Conservation (phyloP, 2,113 vertebrate genomes). For the Romanogobio albipinnatus region DNA sequence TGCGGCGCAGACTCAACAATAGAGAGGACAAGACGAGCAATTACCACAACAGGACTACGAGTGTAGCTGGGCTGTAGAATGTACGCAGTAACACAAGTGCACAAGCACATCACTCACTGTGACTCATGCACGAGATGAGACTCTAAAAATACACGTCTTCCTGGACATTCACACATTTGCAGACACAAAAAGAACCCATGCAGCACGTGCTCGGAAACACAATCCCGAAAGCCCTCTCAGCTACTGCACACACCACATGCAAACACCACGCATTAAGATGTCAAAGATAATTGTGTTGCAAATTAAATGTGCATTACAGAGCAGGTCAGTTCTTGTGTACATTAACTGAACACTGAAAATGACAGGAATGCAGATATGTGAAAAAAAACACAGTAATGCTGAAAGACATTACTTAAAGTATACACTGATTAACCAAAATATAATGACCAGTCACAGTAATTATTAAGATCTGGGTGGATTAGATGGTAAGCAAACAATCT, state of each 20-base stretch:
- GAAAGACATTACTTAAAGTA: not conserved
- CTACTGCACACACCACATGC: constrained; percentile 5
- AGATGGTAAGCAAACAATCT: too few relatives aligned
- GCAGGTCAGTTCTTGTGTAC: not conserved
- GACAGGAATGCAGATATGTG: not conserved
- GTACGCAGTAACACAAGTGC: not conserved
- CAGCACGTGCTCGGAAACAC: not conserved
- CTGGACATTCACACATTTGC: not conserved
- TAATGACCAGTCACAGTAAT: too few relatives aligned
- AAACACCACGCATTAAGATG: constrained; percentile 2
- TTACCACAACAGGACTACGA: constrained; percentile 24
- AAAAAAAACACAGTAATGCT: not conserved
- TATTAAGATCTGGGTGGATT: too few relatives aligned
- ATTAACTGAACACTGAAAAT: not conserved
- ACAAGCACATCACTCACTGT: not conserved
- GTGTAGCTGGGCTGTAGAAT: not conserved
- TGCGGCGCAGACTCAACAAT: constrained; percentile 5
- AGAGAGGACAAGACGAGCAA: constrained; percentile 24
- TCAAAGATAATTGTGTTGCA: constrained; percentile 40
- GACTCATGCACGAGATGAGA: not conserved
- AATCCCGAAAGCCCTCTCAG: not conserved
- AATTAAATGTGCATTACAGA: constrained; percentile 26
- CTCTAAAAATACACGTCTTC: not conserved
- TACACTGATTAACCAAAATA: not conserved
- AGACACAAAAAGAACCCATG: not conserved